Evolutionary conservation across 2,888 invertebrate genomes (phyloP), one percentile per base, ranked within the genome.

Genomic region (Coleophora deauratella): DNA sequence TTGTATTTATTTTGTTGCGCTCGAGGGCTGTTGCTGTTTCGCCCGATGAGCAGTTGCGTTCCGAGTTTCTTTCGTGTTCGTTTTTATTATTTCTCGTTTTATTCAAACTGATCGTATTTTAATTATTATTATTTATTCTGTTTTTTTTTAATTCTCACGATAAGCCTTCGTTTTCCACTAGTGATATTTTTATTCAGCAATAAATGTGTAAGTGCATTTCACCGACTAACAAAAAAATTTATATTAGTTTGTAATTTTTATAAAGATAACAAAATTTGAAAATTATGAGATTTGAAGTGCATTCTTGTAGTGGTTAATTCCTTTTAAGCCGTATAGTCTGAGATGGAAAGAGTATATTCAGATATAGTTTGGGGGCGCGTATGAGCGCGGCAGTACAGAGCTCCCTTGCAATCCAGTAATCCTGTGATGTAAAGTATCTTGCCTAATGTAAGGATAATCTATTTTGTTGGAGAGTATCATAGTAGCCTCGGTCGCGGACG

Each of bases 111-210:
- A 58, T 60, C 62, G 72, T 75, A 75, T 79, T 75, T 70, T 73
- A 70, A 77, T 21, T 4, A 21, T 21, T 21, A 21, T 77, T 79
- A 81, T 80, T 84, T 82, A 82, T 81, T 80, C 66, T 70, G 69
- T 76, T 75, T 45, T 31, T 32, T 44, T 73, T 62, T 65, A 76
- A 78, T 73, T 77, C 72, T 78, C 77, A 72, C 66, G 64, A 65
- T 63, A 75, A 76, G 75, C 79, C 72, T 73, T 78, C 73, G 78
- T 81, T 81, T 82, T 82, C 79, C 80, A 80, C 69, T 81, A 82
- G 86, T 86, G 86, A 86, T 86, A 86, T 86, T 85, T 72, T 78
- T 74, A 79, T 75, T 72, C 76, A 85, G 85, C 85, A 85, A 86
- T 86, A 85, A 82, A 68, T 61, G 64, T 66, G 59, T 72, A 75